Evolutionary conservation across 2,888 invertebrate genomes (phyloP), one percentile per base, ranked within the genome.

Genomic region (Watsonalla binaria): DNA sequence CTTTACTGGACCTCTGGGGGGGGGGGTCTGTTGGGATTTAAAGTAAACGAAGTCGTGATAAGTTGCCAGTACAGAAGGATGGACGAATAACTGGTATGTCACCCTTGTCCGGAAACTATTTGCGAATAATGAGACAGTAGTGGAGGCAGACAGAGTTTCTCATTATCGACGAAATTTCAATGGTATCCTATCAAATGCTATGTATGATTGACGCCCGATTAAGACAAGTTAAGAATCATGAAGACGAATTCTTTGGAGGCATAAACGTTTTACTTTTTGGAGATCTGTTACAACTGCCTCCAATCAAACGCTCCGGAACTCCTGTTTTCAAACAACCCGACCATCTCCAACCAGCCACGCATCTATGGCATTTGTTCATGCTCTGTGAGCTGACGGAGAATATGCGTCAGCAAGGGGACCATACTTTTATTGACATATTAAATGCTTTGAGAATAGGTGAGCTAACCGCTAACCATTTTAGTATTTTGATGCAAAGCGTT

Each of bases 181-280:
- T 72, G 70, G 68, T 70, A 6, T 59, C 70, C 0, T 70, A 74
- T 60, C 60, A 72, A 54, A 69, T 66, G 61, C 55, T 70, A 5
- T 62, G 68, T 33, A 66, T 65, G 63, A 61, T 68, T 5, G 63
- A 71, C 49, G 54, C 59, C 11, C 61, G 69, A 47, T 54, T 72
- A 14, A 51, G 54, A 51, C 59, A 63, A 51, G 50, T 62, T 5
- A 63, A 66, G 54, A 66, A 46, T 39, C 45, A 7, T 46, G 45
- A 34, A 60, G 59, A 55, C 57, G 60, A 47, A 61, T 7, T 51
- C n/a, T n/a, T n/a, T n/a, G n/a, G n/a, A n/a, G n/a, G n/a, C n/a
- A n/a, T 63, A 52, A 65, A 63, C 48, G 52, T 63, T 47, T 48
- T 54, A 50, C 54, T 63, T 6, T 61, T 63, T 48, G 61, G 62